phyloP scores from a whole-genome alignment of 2,888 invertebrate species.

The Sicus ferrugineus region DNA sequence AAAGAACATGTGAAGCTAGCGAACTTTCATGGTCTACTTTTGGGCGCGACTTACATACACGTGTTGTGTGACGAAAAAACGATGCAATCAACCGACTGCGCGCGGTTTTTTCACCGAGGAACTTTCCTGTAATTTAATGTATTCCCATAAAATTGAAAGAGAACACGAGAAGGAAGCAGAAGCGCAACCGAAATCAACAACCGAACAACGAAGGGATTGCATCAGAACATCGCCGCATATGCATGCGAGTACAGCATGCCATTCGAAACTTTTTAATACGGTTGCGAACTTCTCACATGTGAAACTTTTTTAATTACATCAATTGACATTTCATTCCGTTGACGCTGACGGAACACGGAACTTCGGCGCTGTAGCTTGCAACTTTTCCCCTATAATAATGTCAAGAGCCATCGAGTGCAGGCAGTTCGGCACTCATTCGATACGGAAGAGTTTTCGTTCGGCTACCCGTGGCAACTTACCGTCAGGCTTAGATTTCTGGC shows the following conservation, averaged over 20 bases:
- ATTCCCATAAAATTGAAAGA: neutral
- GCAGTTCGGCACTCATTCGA: neutral
- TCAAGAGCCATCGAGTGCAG: neutral
- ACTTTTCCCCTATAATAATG: neutral
- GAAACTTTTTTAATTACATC: constrained; percentile 46
- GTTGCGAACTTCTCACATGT: neutral
- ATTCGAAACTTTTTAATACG: constrained; percentile 1
- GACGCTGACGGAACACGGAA: neutral
- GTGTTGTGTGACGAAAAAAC: neutral
- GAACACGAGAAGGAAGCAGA: neutral
- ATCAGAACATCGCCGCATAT: neutral
- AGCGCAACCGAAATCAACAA: too few relatives aligned
- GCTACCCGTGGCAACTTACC: constrained; percentile 49
- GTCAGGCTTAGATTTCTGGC: constrained; percentile 61
- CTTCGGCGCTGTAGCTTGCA: neutral
- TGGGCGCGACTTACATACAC: neutral
- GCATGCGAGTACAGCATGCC: neutral
- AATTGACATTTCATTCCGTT: constrained; percentile 37
- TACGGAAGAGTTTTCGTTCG: neutral
- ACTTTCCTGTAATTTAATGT: constrained; percentile 16
- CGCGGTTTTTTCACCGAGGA: neutral
- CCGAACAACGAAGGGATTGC: too few relatives aligned
- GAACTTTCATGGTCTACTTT: constrained; percentile 11
- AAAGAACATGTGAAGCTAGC: neutral
- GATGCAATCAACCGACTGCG: neutral